Evolutionary conservation across 2,797 vertebrate genomes (phyloP).

Genomic region (Peromyscus melanophrys): DNA sequence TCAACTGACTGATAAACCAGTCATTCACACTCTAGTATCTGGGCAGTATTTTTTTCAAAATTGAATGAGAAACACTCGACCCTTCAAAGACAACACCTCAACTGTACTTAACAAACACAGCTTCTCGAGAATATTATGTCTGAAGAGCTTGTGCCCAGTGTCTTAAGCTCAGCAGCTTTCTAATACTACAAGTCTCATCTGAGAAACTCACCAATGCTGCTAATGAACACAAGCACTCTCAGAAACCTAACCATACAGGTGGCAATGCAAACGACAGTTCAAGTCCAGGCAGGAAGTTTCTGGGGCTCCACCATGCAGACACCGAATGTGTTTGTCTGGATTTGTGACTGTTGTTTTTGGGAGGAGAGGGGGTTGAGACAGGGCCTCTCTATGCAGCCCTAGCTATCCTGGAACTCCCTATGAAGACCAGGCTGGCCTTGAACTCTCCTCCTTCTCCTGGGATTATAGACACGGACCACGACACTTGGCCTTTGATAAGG

Average conservation of each 20-base stretch:
- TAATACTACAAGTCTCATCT: not conserved
- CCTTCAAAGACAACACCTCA: conserved; percentile 51
- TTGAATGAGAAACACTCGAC: not conserved
- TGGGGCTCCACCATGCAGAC: too few relatives aligned
- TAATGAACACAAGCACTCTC: not conserved
- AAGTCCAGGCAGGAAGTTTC: not conserved
- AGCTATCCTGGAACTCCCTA: not conserved
- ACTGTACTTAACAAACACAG: conserved; percentile 28
- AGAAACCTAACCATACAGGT: not conserved
- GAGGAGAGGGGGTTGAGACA: not conserved
- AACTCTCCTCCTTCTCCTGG: not conserved
- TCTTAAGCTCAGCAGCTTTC: not conserved
- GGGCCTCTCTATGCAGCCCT: not conserved
- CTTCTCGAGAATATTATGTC: conserved; percentile 4
- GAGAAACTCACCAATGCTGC: not conserved
- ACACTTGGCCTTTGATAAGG: not conserved
- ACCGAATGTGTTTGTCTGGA: not conserved
- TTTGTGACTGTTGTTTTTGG: not conserved
- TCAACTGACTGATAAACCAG: conserved; percentile 14
- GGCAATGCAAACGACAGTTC: not conserved
- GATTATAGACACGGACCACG: not conserved
- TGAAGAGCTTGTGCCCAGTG: not conserved
- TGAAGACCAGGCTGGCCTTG: not conserved
- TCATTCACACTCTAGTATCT: not conserved
- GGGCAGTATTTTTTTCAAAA: conserved; percentile 45